phyloP scores from a whole-genome alignment of 92 coral and sea anemone genomes.

The Phenganax stokvisi region DNA sequence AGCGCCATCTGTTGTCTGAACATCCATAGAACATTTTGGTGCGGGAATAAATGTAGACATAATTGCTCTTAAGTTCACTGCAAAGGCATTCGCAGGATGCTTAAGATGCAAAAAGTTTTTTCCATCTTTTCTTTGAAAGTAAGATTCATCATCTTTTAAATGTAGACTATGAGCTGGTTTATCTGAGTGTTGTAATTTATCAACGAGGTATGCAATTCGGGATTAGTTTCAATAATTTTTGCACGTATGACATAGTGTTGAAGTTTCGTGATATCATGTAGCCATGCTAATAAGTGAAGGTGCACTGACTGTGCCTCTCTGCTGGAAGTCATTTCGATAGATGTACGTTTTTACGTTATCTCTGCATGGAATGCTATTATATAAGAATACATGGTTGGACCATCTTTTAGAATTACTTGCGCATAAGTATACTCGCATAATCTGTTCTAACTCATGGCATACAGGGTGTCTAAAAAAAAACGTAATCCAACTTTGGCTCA shows the following conservation, averaged over 20 bases:
- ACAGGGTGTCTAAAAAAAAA: too few relatives aligned
- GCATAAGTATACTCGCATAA: slow-evolving; percentile 24
- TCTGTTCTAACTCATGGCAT: slow-evolving; percentile 10
- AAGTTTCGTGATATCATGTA: slow-evolving; percentile 2
- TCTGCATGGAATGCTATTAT: neutral
- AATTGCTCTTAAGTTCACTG: slow-evolving; percentile 40
- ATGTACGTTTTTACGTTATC: slow-evolving; percentile 21
- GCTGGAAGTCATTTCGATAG: slow-evolving; percentile 31
- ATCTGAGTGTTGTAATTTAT: neutral
- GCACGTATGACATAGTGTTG: neutral
- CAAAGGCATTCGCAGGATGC: slow-evolving; percentile 41
- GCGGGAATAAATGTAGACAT: slow-evolving; percentile 30
- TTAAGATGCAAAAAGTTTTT: neutral
- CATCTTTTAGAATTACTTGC: slow-evolving; percentile 21
- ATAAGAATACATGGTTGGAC: slow-evolving; percentile 3
- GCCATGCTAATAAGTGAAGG: slow-evolving; percentile 22
- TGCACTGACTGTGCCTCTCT: slow-evolving; percentile 35
- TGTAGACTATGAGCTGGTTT: neutral
- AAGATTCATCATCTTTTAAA: slow-evolving; percentile 25
- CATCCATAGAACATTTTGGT: too few relatives aligned
- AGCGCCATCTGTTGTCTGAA: slow-evolving; percentile 10
- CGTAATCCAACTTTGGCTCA: too few relatives aligned
- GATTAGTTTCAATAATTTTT: neutral
- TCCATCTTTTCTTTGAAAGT: too few relatives aligned
- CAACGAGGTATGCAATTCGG: neutral